phyloP scores from a whole-genome alignment of 2,113 vertebrate species.

The Opisthocomus hoazin region DNA sequence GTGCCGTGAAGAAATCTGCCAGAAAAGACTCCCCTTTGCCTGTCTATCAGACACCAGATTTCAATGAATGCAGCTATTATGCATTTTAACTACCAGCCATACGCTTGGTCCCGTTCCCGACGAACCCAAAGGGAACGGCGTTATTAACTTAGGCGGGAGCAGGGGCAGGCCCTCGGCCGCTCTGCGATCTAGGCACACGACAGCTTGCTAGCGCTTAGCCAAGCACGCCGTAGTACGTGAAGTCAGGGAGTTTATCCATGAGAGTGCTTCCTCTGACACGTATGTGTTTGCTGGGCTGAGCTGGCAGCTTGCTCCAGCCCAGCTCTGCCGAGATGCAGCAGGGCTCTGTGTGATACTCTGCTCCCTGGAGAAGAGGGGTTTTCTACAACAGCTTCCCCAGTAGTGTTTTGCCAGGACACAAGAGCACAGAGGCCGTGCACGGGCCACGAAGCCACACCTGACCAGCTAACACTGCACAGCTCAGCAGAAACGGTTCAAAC shows the following conservation, averaged over 20 bases:
- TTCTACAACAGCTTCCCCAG: not conserved
- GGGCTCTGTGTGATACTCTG: not conserved
- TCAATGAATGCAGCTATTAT: constrained; percentile 20
- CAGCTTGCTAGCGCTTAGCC: not conserved
- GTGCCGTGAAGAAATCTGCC: not conserved
- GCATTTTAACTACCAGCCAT: not conserved
- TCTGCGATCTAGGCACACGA: not conserved
- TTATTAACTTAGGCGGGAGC: constrained; percentile 26
- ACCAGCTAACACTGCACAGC: not conserved
- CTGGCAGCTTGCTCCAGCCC: not conserved
- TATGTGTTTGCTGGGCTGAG: not conserved
- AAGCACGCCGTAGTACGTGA: not conserved
- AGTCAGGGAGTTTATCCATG: not conserved
- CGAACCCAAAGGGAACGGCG: not conserved
- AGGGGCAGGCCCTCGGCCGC: not conserved
- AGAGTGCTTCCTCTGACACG: not conserved
- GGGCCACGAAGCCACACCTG: not conserved
- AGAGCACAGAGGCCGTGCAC: not conserved
- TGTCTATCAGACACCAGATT: not conserved
- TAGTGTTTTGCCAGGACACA: not conserved
- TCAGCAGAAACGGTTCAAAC: not conserved
- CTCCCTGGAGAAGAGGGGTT: not conserved
- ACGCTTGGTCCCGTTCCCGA: not conserved
- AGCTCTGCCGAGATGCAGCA: not conserved
- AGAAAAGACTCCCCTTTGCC: not conserved